Conservation (phyloP, 2,888 invertebrate species). For the Proisotoma minuta region DNA sequence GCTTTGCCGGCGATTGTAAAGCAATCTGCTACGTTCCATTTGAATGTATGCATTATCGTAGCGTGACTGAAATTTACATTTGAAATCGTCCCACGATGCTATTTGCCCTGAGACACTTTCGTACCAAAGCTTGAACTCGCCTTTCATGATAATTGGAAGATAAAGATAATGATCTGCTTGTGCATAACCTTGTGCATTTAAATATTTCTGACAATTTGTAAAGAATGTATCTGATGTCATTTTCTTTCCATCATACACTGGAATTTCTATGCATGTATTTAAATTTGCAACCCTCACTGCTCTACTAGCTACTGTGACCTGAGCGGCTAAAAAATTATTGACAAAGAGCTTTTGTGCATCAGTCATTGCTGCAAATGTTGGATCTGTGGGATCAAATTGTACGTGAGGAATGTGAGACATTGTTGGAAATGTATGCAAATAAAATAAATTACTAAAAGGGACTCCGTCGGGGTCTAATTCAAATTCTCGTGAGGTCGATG, state of each 20-base stretch:
- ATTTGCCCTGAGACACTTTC: neutral
- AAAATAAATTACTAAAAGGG: neutral
- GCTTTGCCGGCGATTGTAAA: neutral
- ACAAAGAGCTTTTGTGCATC: neutral
- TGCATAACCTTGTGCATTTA: neutral
- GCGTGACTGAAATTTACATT: neutral
- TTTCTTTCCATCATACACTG: neutral
- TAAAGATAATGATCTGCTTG: neutral
- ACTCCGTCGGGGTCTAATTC: neutral
- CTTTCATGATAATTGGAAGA: neutral
- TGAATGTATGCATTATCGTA: constrained; percentile 1
- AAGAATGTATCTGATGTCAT: constrained; percentile 1
- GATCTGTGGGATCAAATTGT: neutral
- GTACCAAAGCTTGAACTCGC: neutral
- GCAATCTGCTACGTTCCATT: neutral
- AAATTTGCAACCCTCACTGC: neutral
- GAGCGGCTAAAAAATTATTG: neutral
- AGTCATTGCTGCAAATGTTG: neutral
- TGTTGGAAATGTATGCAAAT: too few relatives aligned
- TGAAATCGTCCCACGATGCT: neutral
- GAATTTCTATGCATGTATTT: neutral
- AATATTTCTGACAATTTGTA: neutral
- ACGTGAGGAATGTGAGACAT: neutral
- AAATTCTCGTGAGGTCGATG: too few relatives aligned
- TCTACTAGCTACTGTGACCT: neutral